Conservation (phyloP, 2,888 invertebrate genomes). For the Drosophila mulleri region DNA sequence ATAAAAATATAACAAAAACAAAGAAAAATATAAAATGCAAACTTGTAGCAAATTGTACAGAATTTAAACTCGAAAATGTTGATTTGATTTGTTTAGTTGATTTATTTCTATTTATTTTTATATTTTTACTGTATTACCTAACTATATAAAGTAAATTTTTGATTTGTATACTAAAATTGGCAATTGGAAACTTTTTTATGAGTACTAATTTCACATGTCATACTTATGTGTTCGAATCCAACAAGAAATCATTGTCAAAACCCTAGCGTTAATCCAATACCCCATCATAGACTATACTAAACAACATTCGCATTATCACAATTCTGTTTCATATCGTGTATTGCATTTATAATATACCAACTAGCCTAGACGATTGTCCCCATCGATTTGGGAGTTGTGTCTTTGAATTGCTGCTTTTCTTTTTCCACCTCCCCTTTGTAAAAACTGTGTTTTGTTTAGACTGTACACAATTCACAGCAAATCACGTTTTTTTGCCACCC, state of each 20-base stretch:
- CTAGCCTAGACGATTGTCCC: constrained; percentile 31
- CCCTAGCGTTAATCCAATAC: constrained; percentile 8
- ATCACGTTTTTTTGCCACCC: constrained; percentile 40
- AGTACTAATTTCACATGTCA: constrained; percentile 47
- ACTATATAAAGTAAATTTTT: constrained; percentile 35
- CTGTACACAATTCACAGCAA: constrained; percentile 46
- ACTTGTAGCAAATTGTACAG: constrained; percentile 52
- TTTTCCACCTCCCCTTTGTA: constrained; percentile 16
- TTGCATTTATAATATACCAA: constrained; percentile 39
- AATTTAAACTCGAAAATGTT: constrained; percentile 37
- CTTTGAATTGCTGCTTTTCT: constrained; percentile 33
- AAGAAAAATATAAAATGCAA: constrained; percentile 30
- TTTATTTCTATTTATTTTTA: constrained; percentile 35
- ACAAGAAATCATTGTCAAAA: constrained; percentile 21
- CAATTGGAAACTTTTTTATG: constrained; percentile 51
- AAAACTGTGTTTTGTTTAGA: constrained; percentile 43
- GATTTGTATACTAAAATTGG: constrained; percentile 63
- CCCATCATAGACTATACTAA: constrained; percentile 32
- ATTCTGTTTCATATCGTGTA: constrained; percentile 29
- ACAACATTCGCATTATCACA: constrained; percentile 39
- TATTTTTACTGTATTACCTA: constrained; percentile 27
- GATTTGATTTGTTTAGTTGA: not conserved
- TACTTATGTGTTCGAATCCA: constrained; percentile 50
- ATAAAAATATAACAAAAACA: constrained; percentile 42
- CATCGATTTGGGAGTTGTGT: constrained; percentile 16